Conservation (phyloP, 2,797 vertebrate genomes). For the Tapirus indicus region DNA sequence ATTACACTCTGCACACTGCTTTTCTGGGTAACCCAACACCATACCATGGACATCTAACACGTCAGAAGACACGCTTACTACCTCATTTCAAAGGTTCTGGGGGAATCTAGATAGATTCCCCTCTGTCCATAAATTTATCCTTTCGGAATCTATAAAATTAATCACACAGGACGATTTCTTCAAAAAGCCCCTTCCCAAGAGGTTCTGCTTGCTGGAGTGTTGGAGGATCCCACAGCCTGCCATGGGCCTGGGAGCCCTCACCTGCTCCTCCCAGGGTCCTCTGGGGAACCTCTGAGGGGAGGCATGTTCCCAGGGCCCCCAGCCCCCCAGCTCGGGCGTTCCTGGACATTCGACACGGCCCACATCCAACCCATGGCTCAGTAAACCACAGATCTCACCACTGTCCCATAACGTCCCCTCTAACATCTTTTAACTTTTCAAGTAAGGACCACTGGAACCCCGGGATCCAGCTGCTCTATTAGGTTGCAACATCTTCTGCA, state of each 20-base stretch:
- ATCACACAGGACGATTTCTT: neutral
- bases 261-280: neutral
- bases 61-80: neutral
- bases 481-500: neutral
- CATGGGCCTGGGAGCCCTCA: neutral
- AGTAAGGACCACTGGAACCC: neutral
- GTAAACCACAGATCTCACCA: neutral
- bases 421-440: neutral
- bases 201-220: neutral
- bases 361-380: neutral
- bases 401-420: no score
- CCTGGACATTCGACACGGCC: neutral
- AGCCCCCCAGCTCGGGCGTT: neutral
- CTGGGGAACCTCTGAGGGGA: neutral
- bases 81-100: neutral
- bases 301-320: neutral
- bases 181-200: neutral
- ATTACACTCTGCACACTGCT: neutral
- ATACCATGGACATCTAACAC: neutral
- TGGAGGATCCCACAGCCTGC: neutral
- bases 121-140: neutral
- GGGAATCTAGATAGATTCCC: neutral
- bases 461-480: neutral
- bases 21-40: neutral
- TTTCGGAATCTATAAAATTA: slow-evolving; percentile 14